phyloP scores from a whole-genome alignment of 2,113 vertebrate species.

The Stegastes partitus region DNA sequence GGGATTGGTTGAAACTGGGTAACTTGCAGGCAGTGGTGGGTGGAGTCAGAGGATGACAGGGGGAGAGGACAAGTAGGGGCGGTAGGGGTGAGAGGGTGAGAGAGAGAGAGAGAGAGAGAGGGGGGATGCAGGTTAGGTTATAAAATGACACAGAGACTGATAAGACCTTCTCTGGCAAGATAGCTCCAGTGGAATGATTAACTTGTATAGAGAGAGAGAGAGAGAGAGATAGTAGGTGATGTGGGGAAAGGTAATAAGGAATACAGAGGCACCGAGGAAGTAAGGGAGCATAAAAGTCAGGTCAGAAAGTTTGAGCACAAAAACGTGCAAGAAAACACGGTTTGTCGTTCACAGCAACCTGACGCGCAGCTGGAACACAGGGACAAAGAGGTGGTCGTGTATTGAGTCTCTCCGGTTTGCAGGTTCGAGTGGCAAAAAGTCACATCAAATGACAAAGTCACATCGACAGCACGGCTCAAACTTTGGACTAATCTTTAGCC shows the following conservation, averaged over 20 bases:
- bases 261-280: conserved; percentile 15
- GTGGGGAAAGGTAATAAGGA: conserved; percentile 38
- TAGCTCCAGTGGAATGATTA: conserved; percentile 95
- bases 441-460: conserved; percentile 29
- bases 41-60: conserved; percentile 31
- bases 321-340: neutral
- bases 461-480: conserved; percentile 40
- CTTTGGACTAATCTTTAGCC: conserved; percentile 59
- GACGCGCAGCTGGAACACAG: neutral
- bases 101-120: neutral
- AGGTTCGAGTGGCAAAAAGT: conserved; percentile 48
- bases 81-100: conserved; percentile 57
- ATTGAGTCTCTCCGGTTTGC: conserved; percentile 6
- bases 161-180: conserved; percentile 92
- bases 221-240: neutral
- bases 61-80: conserved; percentile 28
- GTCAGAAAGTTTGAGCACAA: conserved; percentile 19
- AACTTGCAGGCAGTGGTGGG: conserved; percentile 76
- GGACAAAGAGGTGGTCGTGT: conserved; percentile 17
- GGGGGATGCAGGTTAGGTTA: conserved; percentile 85
- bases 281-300: conserved; percentile 19
- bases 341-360: neutral
- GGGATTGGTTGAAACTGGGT: conserved; percentile 82
- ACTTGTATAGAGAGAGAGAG: conserved; percentile 77
- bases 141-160: conserved; percentile 96